These are phyloP conservation scores for Eristalis intricaria DNA, from an alignment of 2,888 invertebrate genomes.

Conservation along the genomic window DNA sequence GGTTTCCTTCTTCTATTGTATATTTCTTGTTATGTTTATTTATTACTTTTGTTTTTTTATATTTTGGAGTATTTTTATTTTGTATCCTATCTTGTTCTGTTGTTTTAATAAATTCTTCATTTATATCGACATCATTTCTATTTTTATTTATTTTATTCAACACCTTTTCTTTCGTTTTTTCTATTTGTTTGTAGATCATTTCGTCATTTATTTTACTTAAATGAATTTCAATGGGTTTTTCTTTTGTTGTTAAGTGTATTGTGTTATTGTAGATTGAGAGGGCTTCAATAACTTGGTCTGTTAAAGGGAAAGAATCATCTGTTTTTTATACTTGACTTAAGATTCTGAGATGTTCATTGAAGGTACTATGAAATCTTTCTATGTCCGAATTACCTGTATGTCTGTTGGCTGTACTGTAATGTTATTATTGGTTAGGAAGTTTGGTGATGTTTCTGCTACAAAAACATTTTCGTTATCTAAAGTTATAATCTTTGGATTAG, in stretches of 20 bases:
- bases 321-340: constrained; percentile 9
- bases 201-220: no score
- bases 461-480: constrained; percentile 21
- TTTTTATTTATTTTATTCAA: no score
- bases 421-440: constrained; percentile 2
- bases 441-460: neutral
- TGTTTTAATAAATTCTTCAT: constrained; percentile 24
- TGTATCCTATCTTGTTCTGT: constrained; percentile 7
- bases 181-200: no score
- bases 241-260: no score
- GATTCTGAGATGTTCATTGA: constrained; percentile 27
- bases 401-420: neutral
- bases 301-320: constrained; percentile 4
- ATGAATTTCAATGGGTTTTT: no score
- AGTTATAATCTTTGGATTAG: constrained; percentile 2
- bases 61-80: neutral
- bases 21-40: constrained; percentile 11
- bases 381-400: constrained; percentile 29
- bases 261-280: no score
- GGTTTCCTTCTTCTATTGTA: neutral
- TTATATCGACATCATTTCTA: neutral
- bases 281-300: no score
- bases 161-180: no score
- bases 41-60: constrained; percentile 26
- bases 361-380: neutral